These are phyloP conservation scores for Saccostrea echinata DNA, from an alignment of 1,140 invertebrate species.

Conservation along the genomic window DNA sequence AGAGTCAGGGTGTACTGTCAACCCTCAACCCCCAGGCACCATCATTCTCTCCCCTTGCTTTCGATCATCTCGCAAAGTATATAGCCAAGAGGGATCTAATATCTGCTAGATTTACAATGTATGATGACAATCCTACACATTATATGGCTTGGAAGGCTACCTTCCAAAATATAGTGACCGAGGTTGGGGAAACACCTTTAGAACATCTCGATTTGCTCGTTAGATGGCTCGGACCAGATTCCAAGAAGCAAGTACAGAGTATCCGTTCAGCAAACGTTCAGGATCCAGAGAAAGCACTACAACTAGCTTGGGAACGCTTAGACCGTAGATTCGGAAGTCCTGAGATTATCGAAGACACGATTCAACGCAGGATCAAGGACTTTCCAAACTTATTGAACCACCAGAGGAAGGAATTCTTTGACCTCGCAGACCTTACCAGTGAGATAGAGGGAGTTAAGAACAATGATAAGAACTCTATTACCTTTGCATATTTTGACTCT, in stretches of 20 bases:
- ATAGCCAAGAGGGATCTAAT: slow-evolving; percentile 55
- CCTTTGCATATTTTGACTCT: slow-evolving; percentile 50
- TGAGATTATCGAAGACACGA: slow-evolving; percentile 39
- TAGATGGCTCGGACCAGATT: slow-evolving; percentile 60
- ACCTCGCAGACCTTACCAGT: slow-evolving; percentile 29
- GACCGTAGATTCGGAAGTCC: slow-evolving; percentile 58
- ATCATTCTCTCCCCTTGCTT: neutral
- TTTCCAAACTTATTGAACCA: slow-evolving; percentile 47
- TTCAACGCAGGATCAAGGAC: slow-evolving; percentile 43
- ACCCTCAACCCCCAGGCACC: neutral
- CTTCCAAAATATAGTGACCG: slow-evolving; percentile 47
- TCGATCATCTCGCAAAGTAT: slow-evolving; percentile 37
- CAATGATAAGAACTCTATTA: slow-evolving; percentile 10
- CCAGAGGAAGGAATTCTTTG: slow-evolving; percentile 40
- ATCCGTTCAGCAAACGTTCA: slow-evolving; percentile 40
- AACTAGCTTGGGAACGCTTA: slow-evolving; percentile 47
- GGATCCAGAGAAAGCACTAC: slow-evolving; percentile 45
- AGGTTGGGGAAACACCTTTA: slow-evolving; percentile 31
- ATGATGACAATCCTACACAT: slow-evolving; percentile 35
- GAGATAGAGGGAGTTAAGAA: slow-evolving; percentile 45
- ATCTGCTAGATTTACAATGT: slow-evolving; percentile 5
- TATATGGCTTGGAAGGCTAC: slow-evolving; percentile 47
- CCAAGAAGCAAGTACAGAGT: slow-evolving; percentile 45
- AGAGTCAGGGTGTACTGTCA: neutral
- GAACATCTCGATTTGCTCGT: slow-evolving; percentile 62